Base-by-base conservation (phyloP, 2,113 vertebrate species). In the Furnarius figulus region DNA sequence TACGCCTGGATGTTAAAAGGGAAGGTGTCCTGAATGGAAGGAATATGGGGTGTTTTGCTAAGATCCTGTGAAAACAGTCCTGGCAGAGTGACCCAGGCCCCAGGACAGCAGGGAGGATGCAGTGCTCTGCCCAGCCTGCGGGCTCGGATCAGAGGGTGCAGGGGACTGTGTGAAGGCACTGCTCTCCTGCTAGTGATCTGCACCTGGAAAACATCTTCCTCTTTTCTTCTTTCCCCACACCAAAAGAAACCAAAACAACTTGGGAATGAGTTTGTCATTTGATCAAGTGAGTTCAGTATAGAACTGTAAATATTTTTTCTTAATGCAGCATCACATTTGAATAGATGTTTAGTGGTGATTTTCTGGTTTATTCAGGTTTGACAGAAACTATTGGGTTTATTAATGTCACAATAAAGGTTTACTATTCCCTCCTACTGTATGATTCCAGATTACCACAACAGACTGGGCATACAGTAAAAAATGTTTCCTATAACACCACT, bases 401-500 rank as follows among this genome's bases (percentile, higher is more conserved):
- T 93, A 67, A 91, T 67, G 56, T 37, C 44, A 52, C n/a, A 84
- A 52, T 94, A 89, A 92, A 96, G 27, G 80, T 83, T 93, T 95
- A 67, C 15, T 30, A 63, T 87, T 94, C 65, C n/a, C 19, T 83
- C 61, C 52, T 58, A 84, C 39, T 49, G 27, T 40, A 58, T 49
- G 49, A 78, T 82, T 86, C 75, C 68, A 63, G 37, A 78, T 68
- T 78, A 72, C 55, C 44, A 75, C 52, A 28, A 56, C 0, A 37
- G 44, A 78, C 76, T 58, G 76, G 83, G 86, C 80, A 65, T 33
- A 52, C 4, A 71, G 72, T 66, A 78, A 94, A 88, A 85, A 81
- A 59, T 46, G 37, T 82, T 88, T 72, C 70, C 62, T 68, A 2
- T 72, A 84, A 81, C 40, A 20, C 12, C 0, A 0, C 37, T 78